Percentiles rank a stretch among this genome's conserved stretches.
Conservation (phyloP, 2,888 invertebrate species). For the Labia minor region DNA sequence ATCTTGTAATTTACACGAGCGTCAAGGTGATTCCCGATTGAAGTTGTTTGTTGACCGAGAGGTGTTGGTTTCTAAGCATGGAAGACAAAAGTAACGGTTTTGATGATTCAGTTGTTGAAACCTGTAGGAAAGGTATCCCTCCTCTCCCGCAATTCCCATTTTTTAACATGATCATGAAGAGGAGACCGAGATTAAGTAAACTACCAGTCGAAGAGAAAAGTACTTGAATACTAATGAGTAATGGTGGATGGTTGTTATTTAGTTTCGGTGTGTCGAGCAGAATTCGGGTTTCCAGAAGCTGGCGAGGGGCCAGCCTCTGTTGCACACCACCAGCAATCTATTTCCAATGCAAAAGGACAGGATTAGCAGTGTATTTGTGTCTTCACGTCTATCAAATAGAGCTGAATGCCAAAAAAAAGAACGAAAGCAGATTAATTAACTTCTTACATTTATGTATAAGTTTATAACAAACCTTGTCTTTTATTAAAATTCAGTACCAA, state of each 20-base stretch:
- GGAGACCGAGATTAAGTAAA: background rate
- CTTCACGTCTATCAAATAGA: background rate
- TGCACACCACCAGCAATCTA: background rate
- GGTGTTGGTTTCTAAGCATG: background rate
- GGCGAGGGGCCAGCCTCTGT: background rate
- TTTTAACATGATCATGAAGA: background rate
- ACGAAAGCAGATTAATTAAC: too few relatives aligned
- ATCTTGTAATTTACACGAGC: too few relatives aligned
- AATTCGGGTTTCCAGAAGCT: background rate
- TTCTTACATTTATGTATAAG: too few relatives aligned
- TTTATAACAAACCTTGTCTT: too few relatives aligned
- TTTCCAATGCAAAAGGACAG: conserved; percentile 1
- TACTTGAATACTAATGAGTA: background rate
- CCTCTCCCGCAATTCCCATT: background rate
- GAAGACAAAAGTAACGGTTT: background rate
- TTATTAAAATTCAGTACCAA: too few relatives aligned
- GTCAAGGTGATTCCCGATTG: too few relatives aligned
- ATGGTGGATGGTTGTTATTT: background rate
- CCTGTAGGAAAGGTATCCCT: background rate
- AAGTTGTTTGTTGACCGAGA: background rate
- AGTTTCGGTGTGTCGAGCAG: background rate
- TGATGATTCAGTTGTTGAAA: background rate
- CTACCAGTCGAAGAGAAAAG: too few relatives aligned
- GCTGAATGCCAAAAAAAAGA: too few relatives aligned
- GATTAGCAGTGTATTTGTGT: conserved; percentile 5